Evolutionary conservation across 2,797 vertebrate species (phyloP).

Genomic region (Prionace glauca): DNA sequence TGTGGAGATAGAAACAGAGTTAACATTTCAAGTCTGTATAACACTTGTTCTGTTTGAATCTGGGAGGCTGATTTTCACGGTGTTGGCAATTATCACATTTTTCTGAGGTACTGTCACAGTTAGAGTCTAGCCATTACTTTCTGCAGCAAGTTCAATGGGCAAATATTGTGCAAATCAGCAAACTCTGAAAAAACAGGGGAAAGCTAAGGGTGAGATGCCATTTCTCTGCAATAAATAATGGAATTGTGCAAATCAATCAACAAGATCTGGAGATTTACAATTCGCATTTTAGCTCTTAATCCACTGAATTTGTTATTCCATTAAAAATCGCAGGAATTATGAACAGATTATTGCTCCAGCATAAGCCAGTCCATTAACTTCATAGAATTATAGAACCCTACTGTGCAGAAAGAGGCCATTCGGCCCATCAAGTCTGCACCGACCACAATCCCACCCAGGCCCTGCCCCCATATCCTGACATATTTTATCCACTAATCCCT

Average conservation of each 20-base stretch:
- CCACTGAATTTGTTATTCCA: not conserved
- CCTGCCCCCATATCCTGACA: no score
- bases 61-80: not conserved
- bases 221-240: not conserved
- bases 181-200: not conserved
- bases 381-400: not conserved
- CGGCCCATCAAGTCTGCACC: no score
- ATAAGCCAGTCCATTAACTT: not conserved
- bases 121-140: not conserved
- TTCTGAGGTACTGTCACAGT: not conserved
- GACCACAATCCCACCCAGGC: no score
- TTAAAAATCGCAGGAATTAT: not conserved
- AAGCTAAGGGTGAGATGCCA: not conserved
- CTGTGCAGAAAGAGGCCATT: no score
- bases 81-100: not conserved
- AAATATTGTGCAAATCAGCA: not conserved
- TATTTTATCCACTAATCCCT: no score
- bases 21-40: not conserved
- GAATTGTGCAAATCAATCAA: not conserved
- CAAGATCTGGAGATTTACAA: not conserved
- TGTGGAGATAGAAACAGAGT: no score
- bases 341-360: not conserved
- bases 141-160: not conserved
- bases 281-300: not conserved
- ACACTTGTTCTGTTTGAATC: not conserved